Conservation (phyloP, 1,140 invertebrate species). For the Drosophila azteca region DNA sequence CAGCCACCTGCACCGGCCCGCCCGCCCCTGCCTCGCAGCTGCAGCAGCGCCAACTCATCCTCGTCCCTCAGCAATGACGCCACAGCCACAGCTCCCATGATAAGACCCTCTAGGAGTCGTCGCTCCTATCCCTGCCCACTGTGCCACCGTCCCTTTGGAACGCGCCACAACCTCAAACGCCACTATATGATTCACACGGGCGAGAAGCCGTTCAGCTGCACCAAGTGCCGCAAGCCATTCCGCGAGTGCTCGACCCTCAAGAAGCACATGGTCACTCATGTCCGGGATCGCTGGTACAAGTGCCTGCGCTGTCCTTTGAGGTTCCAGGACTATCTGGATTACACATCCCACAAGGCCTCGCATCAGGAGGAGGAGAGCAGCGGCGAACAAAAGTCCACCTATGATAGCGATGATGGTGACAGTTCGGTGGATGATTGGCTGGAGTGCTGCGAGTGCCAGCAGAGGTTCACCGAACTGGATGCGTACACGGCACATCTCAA, state of each 20-base stretch:
- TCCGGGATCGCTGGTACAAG: constrained; percentile 77
- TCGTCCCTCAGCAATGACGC: constrained; percentile 69
- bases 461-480: constrained; percentile 70
- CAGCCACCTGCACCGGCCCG: constrained; percentile 28
- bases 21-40: constrained; percentile 45
- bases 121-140: constrained; percentile 69
- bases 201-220: constrained; percentile 78
- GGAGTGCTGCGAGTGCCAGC: constrained; percentile 75
- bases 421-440: constrained; percentile 69
- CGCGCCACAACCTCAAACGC: constrained; percentile 78
- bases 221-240: constrained; percentile 77
- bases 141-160: constrained; percentile 79
- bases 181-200: constrained; percentile 83
- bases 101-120: constrained; percentile 30
- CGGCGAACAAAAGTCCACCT: constrained; percentile 15
- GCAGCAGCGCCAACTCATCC: constrained; percentile 68
- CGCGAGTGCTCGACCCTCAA: constrained; percentile 77
- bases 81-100: not conserved
- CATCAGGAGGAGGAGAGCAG: constrained; percentile 32
- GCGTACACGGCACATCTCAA: constrained; percentile 73
- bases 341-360: constrained; percentile 63
- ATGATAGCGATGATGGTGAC: constrained; percentile 61
- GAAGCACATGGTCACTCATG: constrained; percentile 80
- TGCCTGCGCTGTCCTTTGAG: constrained; percentile 67
- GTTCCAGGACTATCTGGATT: constrained; percentile 72